Percentiles rank a stretch among this genome's conserved stretches.
These are phyloP conservation scores for Laspeyria flexula DNA, from an alignment of 2,888 invertebrate species.

Conservation along the genomic window DNA sequence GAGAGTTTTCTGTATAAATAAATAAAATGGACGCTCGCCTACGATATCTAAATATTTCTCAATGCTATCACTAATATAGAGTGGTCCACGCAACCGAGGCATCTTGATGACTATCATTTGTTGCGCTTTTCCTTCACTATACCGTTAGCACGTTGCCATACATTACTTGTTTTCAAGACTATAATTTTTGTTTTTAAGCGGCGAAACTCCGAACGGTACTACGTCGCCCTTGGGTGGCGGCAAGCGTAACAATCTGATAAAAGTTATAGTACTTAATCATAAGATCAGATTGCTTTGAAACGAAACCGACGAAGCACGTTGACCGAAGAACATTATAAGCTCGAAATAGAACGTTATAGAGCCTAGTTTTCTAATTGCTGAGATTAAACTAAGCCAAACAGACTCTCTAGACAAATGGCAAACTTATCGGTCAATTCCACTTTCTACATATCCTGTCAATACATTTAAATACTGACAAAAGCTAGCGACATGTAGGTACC, in stretches of 20 bases:
- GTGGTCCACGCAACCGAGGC: constrained; percentile 4
- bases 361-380: too few species aligned
- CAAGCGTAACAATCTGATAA: background rate
- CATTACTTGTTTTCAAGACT: background rate
- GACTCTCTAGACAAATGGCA: too few species aligned
- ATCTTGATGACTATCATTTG: constrained; percentile 10
- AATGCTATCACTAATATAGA: constrained; percentile 9
- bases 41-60: constrained; percentile 13
- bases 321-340: too few species aligned
- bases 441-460: too few species aligned
- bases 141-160: background rate
- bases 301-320: too few species aligned
- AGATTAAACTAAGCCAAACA: too few species aligned
- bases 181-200: constrained; percentile 1
- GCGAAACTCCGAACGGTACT: background rate
- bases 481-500: too few species aligned
- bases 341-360: too few species aligned
- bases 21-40: constrained; percentile 8
- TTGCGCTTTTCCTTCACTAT: background rate
- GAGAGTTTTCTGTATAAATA: constrained; percentile 6
- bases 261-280: too few species aligned
- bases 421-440: too few species aligned
- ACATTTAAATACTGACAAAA: too few species aligned
- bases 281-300: too few species aligned
- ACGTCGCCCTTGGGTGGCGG: background rate